A percentile compares a stretch with the other conserved stretches of the same genome.
These are phyloP conservation scores for Colletes latitarsis DNA, from an alignment of 1,140 invertebrate genomes.

Conservation along the genomic window DNA sequence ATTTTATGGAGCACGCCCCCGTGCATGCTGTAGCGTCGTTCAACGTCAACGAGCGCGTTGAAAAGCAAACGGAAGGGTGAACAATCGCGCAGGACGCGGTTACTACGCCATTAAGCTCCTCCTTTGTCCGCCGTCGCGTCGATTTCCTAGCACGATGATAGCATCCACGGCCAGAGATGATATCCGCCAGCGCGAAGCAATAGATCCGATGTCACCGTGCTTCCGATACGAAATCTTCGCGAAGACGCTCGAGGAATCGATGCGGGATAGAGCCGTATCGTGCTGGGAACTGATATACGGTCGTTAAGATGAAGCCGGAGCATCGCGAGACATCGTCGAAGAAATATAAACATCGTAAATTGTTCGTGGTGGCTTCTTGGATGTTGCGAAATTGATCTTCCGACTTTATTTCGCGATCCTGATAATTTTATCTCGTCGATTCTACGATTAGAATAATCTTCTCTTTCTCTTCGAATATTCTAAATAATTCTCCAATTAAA, in stretches of 20 bases:
- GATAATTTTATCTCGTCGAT: no score
- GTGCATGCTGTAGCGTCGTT: not conserved
- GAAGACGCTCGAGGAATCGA: not conserved
- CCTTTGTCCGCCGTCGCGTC: slow-evolving; percentile 27
- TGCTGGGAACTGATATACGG: not conserved
- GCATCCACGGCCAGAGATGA: slow-evolving; percentile 37
- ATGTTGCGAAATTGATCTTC: no score
- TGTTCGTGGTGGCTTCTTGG: no score
- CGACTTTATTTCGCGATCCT: no score
- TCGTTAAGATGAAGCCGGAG: no score
- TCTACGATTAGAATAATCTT: no score
- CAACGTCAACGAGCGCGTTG: not conserved
- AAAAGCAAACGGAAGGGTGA: not conserved
- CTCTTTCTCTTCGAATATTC: no score
- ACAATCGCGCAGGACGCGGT: not conserved
- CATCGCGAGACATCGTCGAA: no score
- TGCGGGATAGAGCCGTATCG: not conserved
- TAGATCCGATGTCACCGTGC: not conserved
- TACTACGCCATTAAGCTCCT: slow-evolving; percentile 19
- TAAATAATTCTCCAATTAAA: no score
- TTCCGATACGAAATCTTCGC: slow-evolving; percentile 9
- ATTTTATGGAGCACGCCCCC: not conserved
- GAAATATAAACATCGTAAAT: no score
- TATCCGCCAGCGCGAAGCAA: not conserved
- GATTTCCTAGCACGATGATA: slow-evolving; percentile 30